phyloP scores from a whole-genome alignment of 2,888 invertebrate species.

The Caenorhabditis sp. region DNA sequence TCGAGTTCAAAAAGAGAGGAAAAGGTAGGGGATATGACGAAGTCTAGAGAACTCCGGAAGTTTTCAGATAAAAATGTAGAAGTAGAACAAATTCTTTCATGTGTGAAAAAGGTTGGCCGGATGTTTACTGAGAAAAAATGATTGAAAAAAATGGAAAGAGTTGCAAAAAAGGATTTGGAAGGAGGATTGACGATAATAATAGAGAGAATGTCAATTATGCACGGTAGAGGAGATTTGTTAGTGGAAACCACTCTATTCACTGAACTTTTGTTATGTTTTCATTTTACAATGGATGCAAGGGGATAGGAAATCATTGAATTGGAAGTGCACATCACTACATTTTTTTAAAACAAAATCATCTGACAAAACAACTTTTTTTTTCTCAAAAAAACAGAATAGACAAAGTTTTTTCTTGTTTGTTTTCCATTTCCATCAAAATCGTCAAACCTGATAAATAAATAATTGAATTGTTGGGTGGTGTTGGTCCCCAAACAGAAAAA shows the following conservation, averaged over 20 bases:
- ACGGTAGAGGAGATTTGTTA: conserved; percentile 44
- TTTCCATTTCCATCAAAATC: too few species aligned
- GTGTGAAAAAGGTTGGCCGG: conserved; percentile 17
- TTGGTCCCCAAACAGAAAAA: neutral
- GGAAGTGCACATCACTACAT: too few species aligned
- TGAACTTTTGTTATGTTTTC: too few species aligned
- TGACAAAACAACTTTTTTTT: too few species aligned
- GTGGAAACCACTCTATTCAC: neutral
- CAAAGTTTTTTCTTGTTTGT: conserved; percentile 3
- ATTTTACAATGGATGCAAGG: neutral
- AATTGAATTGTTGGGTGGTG: conserved; percentile 15
- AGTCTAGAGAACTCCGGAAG: conserved; percentile 32
- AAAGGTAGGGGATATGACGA: neutral
- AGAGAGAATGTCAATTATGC: conserved; percentile 29
- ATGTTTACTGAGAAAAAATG: conserved; percentile 1
- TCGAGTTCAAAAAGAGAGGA: neutral
- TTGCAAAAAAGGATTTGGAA: too few species aligned
- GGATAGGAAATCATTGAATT: neutral
- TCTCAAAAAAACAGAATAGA: neutral
- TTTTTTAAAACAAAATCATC: too few species aligned
- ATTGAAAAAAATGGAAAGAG: conserved; percentile 8
- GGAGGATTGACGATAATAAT: conserved; percentile 32
- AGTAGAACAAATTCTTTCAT: conserved; percentile 8
- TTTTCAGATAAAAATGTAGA: conserved; percentile 35
- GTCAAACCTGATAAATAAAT: conserved; percentile 17